Evolutionary conservation across 2,888 invertebrate species (phyloP).

Genomic region (Tyria jacobaeae): DNA sequence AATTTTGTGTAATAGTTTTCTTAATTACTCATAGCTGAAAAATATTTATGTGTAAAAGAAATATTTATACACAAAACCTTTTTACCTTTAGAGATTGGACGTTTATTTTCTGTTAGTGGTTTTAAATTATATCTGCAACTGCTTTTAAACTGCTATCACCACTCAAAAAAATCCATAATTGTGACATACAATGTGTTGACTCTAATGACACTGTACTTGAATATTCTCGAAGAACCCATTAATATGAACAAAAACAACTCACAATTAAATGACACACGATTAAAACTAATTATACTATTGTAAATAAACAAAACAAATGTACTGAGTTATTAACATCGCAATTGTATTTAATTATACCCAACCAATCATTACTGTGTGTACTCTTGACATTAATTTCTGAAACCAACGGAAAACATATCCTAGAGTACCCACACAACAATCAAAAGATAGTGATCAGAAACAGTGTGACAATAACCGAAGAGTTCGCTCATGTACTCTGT

Average conservation of each 20-base stretch:
- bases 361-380: slow-evolving; percentile 47
- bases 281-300: slow-evolving; percentile 34
- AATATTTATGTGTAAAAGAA: no score
- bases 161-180: no score
- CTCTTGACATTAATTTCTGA: slow-evolving; percentile 61
- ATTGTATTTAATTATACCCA: slow-evolving; percentile 49
- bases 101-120: no score
- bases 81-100: no score
- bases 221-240: neutral
- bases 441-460: slow-evolving; percentile 69
- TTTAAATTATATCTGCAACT: no score
- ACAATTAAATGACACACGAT: slow-evolving; percentile 22
- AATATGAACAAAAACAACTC: neutral
- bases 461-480: slow-evolving; percentile 73
- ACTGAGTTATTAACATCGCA: slow-evolving; percentile 34
- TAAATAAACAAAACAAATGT: slow-evolving; percentile 40
- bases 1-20: no score
- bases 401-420: slow-evolving; percentile 39
- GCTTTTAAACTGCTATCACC: no score
- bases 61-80: no score
- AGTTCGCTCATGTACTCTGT: slow-evolving; percentile 56
- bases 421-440: slow-evolving; percentile 52
- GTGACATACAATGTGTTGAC: neutral
- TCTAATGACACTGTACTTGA: neutral
- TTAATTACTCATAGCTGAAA: no score